A percentile compares a stretch with the other conserved stretches of the same genome.
These are phyloP conservation scores for Equus quagga DNA, from an alignment of 2,113 vertebrate genomes.

Conservation along the genomic window DNA sequence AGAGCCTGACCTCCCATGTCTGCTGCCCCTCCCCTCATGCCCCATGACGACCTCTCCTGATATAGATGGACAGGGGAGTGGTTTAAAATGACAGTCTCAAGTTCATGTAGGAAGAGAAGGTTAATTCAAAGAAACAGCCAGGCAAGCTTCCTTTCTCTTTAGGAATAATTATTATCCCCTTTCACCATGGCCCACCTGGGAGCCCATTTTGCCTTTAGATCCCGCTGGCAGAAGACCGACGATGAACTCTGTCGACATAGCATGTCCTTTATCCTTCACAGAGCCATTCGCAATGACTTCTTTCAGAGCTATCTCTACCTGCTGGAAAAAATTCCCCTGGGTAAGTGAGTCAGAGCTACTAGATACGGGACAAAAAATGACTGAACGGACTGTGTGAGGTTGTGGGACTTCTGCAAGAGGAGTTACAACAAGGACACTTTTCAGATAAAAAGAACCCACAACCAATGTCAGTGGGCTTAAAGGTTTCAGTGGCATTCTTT, in stretches of 20 bases:
- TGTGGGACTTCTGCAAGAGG: neutral
- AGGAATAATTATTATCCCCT: neutral
- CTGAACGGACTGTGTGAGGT: neutral
- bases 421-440: neutral
- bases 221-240: constrained; percentile 93
- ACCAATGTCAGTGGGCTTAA: too few species aligned
- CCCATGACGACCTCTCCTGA: constrained; percentile 78
- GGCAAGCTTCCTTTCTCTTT: constrained; percentile 49
- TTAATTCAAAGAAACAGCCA: constrained; percentile 67
- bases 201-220: constrained; percentile 94
- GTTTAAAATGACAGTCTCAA: constrained; percentile 82
- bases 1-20: constrained; percentile 79
- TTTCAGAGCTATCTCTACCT: constrained; percentile 97
- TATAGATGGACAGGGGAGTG: constrained; percentile 87
- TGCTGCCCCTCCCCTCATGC: constrained; percentile 38
- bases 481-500: constrained; percentile 13
- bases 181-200: constrained; percentile 87
- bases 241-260: constrained; percentile 95
- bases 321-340: constrained; percentile 93
- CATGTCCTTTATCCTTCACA: constrained; percentile 96
- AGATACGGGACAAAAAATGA: neutral
- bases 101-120: constrained; percentile 69
- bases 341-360: constrained; percentile 88
- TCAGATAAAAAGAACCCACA: neutral
- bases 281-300: constrained; percentile 93